Evolutionary conservation across 2,888 invertebrate species (phyloP), one percentile per base, ranked within the genome.

Genomic region (Gymnocheta viridis): DNA sequence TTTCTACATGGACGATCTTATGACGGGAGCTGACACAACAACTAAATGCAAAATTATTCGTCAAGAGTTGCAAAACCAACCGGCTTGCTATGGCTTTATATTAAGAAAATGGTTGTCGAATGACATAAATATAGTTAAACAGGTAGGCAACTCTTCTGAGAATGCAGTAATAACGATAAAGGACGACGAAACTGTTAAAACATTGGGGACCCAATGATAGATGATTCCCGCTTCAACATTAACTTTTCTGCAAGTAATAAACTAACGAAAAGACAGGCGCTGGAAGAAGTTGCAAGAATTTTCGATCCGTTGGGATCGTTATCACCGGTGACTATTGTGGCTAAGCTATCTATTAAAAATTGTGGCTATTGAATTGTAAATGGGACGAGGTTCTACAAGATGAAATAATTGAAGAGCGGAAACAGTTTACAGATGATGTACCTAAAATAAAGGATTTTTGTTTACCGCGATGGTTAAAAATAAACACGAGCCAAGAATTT

Each of bases 51-150:
- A 56, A 24, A 6, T 72, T 24, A 73, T 72, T 17, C 69, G 74
- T 69, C 19, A 22, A 4, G 14, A 80, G 19, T 2, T 86, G 10
- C 1, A 19, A 22, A 19, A 41, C 2, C 60, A 19, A 41, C 2
- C 60, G 82, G 4, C 38, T 85, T n/a, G 27, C 67, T 80, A 62
- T 60, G 85, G 82, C 9, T 73, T 86, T 47, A 49, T 64, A 47
- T 56, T 86, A 12, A 44, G 86, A 27, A 86, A 87, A 66, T 86
- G 85, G 85, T 19, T 70, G 1, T 79, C 85, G 9, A 35, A 35
- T 35, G 35, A 35, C 35, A 9, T 35, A 35, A 9, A 35, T 35
- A 35, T 35, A 35, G 9, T 35, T 35, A 35, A 35, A 5, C 5
- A 86, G 14, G 17, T 24, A 24, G 6, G 14, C 56, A 27, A 27